Percentiles rank a stretch among this genome's conserved stretches.
Evolutionary conservation across 1,140 invertebrate genomes (phyloP).

Genomic region (Papilio polyxenes): DNA sequence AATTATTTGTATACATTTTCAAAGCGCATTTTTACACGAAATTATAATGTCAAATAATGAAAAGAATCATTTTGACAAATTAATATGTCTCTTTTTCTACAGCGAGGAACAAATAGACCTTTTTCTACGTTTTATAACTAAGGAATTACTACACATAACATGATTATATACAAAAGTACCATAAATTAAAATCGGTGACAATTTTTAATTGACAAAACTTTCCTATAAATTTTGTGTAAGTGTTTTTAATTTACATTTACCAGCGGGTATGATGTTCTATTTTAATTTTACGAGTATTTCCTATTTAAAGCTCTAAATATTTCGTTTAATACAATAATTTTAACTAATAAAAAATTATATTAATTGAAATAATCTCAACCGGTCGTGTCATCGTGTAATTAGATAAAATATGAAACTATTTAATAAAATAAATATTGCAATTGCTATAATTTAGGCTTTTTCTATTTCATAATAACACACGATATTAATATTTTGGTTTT

Average conservation of each 20-base stretch:
- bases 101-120: background rate
- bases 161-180: constrained; percentile 16
- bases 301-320: constrained; percentile 39
- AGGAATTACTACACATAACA: background rate
- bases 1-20: background rate
- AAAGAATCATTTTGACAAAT: background rate
- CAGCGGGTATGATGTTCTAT: background rate
- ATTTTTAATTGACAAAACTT: constrained; percentile 38
- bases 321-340: constrained; percentile 5
- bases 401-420: background rate
- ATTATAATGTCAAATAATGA: background rate
- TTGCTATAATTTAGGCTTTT: background rate
- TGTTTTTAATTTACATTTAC: constrained; percentile 5
- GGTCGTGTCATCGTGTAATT: background rate
- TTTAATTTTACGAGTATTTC: constrained; percentile 12
- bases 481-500: background rate
- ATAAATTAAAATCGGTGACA: constrained; percentile 18
- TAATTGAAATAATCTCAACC: background rate
- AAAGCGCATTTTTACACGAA: background rate
- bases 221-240: constrained; percentile 12
- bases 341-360: background rate
- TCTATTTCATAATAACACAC: background rate
- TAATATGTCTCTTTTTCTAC: background rate
- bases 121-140: constrained; percentile 5
- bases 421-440: background rate